Percentiles rank a stretch among this genome's conserved stretches.
Evolutionary conservation across 2,888 invertebrate genomes (phyloP).

Genomic region (Apodemia mormo): DNA sequence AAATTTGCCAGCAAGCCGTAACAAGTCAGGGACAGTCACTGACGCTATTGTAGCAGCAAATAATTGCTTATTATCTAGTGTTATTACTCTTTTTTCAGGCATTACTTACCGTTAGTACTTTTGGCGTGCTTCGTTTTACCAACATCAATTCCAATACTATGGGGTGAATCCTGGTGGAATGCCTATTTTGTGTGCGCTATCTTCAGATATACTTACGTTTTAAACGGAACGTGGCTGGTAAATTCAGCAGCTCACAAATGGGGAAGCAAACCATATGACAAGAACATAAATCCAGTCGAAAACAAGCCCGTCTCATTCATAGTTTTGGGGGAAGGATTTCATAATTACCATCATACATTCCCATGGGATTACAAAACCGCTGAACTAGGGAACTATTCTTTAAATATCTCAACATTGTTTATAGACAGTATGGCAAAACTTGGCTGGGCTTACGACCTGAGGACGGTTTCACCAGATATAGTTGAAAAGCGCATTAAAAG

Average conservation of each 20-base stretch:
- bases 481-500: constrained; percentile 86
- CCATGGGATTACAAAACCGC: constrained; percentile 93
- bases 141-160: constrained; percentile 82
- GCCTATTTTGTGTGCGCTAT: constrained; percentile 86
- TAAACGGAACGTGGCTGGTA: constrained; percentile 94
- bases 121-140: constrained; percentile 84
- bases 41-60: too few species aligned
- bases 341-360: constrained; percentile 78
- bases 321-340: constrained; percentile 90
- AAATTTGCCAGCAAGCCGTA: too few species aligned
- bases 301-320: constrained; percentile 84
- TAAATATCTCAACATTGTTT: constrained; percentile 88
- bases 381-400: constrained; percentile 86
- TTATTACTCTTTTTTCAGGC: constrained; percentile 64
- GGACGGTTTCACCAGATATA: constrained; percentile 87
- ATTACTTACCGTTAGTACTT: constrained; percentile 88
- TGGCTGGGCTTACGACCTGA: constrained; percentile 94
- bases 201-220: constrained; percentile 88
- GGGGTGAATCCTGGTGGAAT: constrained; percentile 87
- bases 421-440: constrained; percentile 90
- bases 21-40: too few species aligned
- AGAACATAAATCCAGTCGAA: constrained; percentile 86
- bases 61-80: too few species aligned
- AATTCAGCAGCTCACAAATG: constrained; percentile 94
- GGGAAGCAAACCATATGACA: constrained; percentile 85